Conservation (phyloP, 2,797 vertebrate genomes). For the Sebastes cheni region DNA sequence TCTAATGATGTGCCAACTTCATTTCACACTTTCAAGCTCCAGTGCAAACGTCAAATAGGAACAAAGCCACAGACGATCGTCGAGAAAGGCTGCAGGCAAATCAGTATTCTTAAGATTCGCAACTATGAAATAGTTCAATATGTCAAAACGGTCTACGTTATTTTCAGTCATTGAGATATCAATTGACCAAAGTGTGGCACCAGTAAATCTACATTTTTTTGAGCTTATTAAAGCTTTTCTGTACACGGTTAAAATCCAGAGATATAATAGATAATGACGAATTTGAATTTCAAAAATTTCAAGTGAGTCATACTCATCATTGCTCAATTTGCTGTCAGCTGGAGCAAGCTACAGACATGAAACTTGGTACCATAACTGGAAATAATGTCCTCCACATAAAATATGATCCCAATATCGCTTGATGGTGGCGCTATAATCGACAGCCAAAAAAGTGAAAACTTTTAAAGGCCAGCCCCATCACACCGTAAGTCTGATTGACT, state of each 20-base stretch:
- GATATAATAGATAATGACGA: not conserved
- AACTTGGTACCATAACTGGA: too few relatives aligned
- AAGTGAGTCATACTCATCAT: not conserved
- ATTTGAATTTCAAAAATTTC: not conserved
- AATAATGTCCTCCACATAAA: too few relatives aligned
- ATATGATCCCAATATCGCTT: too few relatives aligned
- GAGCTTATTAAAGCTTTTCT: not conserved
- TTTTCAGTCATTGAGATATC: not conserved
- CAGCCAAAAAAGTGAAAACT: too few relatives aligned
- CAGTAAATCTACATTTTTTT: not conserved
- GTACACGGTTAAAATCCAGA: not conserved
- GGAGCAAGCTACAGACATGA: too few relatives aligned
- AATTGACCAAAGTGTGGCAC: not conserved
- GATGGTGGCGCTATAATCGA: too few relatives aligned
- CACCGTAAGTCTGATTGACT: too few relatives aligned
- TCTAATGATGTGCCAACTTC: conserved; percentile 48
- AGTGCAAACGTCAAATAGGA: conserved; percentile 29
- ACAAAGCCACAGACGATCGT: conserved; percentile 21
- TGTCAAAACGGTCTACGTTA: not conserved
- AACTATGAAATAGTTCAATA: not conserved
- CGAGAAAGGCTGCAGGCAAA: conserved; percentile 13
- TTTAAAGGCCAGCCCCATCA: too few relatives aligned
- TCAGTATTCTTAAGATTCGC: not conserved
- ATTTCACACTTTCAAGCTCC: conserved; percentile 53
- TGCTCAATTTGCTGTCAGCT: too few relatives aligned